Evolutionary conservation across 2,888 invertebrate species (phyloP).

Genomic region (Caenorhabditis angaria): DNA sequence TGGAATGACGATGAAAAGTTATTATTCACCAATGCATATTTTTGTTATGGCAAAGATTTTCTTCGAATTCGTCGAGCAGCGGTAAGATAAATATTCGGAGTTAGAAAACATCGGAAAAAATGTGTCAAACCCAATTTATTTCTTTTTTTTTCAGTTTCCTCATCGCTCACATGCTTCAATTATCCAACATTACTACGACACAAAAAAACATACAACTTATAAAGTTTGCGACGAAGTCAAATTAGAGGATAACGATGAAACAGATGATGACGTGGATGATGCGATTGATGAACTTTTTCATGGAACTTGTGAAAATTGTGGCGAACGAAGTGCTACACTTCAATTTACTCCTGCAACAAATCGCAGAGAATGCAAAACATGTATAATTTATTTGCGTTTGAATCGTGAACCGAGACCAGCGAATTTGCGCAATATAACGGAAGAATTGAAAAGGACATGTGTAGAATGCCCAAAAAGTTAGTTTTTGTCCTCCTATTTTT

Average conservation of each 20-base stretch:
- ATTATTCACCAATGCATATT: constrained; percentile 30
- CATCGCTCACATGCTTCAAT: constrained; percentile 48
- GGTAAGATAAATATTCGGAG: no score
- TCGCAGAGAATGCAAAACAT: constrained; percentile 28
- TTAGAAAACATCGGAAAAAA: no score
- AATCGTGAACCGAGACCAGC: constrained; percentile 24
- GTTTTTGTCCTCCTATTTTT: constrained; percentile 5
- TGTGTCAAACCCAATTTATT: no score
- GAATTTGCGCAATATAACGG: not conserved
- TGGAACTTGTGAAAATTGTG: constrained; percentile 40
- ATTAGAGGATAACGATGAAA: not conserved
- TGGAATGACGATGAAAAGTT: constrained; percentile 40
- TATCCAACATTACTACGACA: constrained; percentile 49
- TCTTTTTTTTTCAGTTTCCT: constrained; percentile 52
- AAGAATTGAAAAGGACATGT: not conserved
- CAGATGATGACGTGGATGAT: constrained; percentile 1
- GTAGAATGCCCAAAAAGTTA: constrained; percentile 17
- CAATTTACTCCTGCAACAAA: constrained; percentile 10
- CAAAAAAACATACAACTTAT: constrained; percentile 46
- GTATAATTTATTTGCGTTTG: constrained; percentile 24
- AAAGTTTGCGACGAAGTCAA: constrained; percentile 14
- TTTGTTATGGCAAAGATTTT: constrained; percentile 42
- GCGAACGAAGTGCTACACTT: constrained; percentile 5
- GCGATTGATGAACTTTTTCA: not conserved
- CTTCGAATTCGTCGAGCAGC: constrained; percentile 28